Evolutionary conservation across 2,797 vertebrate genomes (phyloP), one percentile per base, ranked within the genome.

Genomic region (Sebastiscus albofasciatus): DNA sequence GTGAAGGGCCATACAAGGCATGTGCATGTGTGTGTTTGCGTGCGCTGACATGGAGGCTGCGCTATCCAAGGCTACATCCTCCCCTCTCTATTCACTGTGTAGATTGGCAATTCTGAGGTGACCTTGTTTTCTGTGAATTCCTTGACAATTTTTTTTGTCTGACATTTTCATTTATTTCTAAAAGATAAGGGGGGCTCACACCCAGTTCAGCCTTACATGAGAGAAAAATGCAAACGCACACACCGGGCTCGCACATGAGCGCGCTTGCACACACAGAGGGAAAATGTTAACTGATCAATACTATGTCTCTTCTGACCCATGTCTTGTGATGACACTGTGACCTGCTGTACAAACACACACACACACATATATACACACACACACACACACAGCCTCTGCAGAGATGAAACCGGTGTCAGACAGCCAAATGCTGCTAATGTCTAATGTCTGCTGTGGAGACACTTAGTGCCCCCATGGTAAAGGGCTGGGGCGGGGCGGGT

Each of bases 201-300:
- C 55, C 67, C 60, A 20, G 60, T 46, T 68, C 80, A 60, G 62
- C 26, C 71, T 67, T 65, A 73, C 60, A 65, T 12, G 29, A 70
- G 60, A 11, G 54, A 55, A 79, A 79, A 79, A 89, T 61, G 59
- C 39, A 75, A 72, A 73, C 29, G 0, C 14, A 7, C 61, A n/a
- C 46, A 6, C 22, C 70, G 36, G 66, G 61, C 68, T 22, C 61
- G 22, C 56, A 61, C 70, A 16, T 27, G 34, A 20, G 29, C 52
- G 0, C 18, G 24, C 58, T n/a, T 26, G 2, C 71, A 58, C 77
- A 77, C 62, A 79, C n/a, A 75, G 71, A 66, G 93, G 94, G 95
- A 96, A 98, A 98, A 98, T 97, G 98, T 98, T 97, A 99, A 97
- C 96, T 97, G 97, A 99, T 99, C 98, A 96, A 99, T 99, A 98